Evolutionary conservation across 1,140 invertebrate species (phyloP).

Genomic region (Matsumurasca onukii): DNA sequence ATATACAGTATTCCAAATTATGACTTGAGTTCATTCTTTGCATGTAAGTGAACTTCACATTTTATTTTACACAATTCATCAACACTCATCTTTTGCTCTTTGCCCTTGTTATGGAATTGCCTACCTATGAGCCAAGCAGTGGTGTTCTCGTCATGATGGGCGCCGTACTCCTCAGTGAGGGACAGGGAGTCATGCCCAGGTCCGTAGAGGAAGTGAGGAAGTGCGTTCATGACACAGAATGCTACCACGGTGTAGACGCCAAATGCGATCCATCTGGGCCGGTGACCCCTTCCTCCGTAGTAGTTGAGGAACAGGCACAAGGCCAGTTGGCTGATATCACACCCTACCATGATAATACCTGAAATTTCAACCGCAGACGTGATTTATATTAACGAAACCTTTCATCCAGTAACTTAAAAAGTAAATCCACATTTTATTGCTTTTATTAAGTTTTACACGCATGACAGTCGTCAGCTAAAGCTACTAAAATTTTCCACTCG

Average conservation of each 20-base stretch:
- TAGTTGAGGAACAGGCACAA: constrained; percentile 63
- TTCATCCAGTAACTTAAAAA: too few species aligned
- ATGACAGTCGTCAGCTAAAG: too few species aligned
- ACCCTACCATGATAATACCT: constrained; percentile 71
- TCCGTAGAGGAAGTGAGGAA: constrained; percentile 73
- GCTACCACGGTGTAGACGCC: constrained; percentile 67
- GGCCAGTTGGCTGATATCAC: constrained; percentile 61
- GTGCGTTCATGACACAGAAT: constrained; percentile 66
- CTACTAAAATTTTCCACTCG: too few species aligned
- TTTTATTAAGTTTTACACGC: too few species aligned
- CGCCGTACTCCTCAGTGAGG: constrained; percentile 62
- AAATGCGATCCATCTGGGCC: constrained; percentile 69
- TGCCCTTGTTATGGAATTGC: too few species aligned
- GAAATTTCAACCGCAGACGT: constrained; percentile 30
- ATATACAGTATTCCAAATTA: too few species aligned
- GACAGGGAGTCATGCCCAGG: constrained; percentile 65
- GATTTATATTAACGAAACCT: too few species aligned
- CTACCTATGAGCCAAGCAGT: background rate
- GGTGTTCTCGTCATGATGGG: constrained; percentile 34
- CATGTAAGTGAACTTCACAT: too few species aligned
- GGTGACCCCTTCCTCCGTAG: constrained; percentile 65
- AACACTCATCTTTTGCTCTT: too few species aligned
- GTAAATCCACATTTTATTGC: too few species aligned
- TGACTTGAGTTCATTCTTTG: too few species aligned
- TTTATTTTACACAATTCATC: too few species aligned